Conservation (phyloP, 2,113 vertebrate species). For the Caranx melampygus region DNA sequence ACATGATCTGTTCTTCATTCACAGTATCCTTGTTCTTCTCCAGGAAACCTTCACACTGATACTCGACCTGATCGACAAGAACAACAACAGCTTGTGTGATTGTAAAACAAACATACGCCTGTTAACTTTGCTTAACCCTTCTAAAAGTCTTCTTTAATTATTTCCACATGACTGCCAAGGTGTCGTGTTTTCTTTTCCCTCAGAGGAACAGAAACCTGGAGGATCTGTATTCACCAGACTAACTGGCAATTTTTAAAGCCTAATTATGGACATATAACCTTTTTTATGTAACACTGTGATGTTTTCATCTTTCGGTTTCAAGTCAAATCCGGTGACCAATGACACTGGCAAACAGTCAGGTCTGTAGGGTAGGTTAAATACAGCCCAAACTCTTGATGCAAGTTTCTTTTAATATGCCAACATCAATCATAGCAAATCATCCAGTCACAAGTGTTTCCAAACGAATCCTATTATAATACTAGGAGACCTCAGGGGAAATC, state of each 20-base stretch:
- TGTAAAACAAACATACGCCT: background rate
- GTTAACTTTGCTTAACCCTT: background rate
- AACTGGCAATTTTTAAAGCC: background rate
- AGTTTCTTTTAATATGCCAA: background rate
- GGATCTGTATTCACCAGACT: background rate
- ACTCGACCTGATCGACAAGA: conserved; percentile 89
- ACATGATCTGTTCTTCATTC: conserved; percentile 98
- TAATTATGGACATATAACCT: background rate
- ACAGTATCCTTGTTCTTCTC: conserved; percentile 99
- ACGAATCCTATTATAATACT: conserved; percentile 18
- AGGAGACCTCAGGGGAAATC: conserved; percentile 1
- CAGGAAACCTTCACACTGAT: conserved; percentile 98
- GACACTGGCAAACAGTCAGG: background rate
- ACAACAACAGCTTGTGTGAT: conserved; percentile 12
- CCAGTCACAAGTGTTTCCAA: background rate
- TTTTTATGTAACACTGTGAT: background rate
- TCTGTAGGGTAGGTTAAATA: background rate
- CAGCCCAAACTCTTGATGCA: background rate
- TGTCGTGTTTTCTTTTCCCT: background rate
- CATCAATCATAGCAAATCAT: conserved; percentile 5
- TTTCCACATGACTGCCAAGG: background rate
- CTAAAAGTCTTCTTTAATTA: background rate
- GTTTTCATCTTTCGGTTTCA: background rate
- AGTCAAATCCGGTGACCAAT: background rate
- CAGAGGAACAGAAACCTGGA: background rate